Evolutionary conservation across 2,888 invertebrate species (phyloP).

Genomic region (Dicyrtomina minuta): DNA sequence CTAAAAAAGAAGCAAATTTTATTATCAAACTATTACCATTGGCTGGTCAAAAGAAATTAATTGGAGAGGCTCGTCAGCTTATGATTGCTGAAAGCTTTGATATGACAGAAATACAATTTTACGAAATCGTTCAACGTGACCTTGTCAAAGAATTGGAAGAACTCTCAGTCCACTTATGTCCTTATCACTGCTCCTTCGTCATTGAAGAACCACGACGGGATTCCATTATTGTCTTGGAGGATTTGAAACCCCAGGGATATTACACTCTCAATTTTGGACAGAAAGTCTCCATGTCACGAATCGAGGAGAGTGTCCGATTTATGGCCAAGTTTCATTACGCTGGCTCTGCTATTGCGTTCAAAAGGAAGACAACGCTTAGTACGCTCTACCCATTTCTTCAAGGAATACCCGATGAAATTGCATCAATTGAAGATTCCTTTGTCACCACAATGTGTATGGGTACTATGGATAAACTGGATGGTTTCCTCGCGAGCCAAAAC

Average conservation of each 20-base stretch:
- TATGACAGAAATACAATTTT: slow-evolving; percentile 44
- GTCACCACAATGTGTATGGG: not conserved
- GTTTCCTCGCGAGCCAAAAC: slow-evolving; percentile 24
- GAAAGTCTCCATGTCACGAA: slow-evolving; percentile 17
- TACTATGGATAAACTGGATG: slow-evolving; percentile 18
- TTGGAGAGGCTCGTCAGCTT: slow-evolving; percentile 14
- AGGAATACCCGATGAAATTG: not conserved
- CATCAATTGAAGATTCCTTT: not conserved
- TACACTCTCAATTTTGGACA: slow-evolving; percentile 26
- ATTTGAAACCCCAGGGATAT: no score
- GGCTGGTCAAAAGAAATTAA: slow-evolving; percentile 1
- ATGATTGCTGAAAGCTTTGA: slow-evolving; percentile 35
- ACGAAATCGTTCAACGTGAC: slow-evolving; percentile 28
- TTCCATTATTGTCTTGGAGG: no score
- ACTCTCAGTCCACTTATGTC: slow-evolving; percentile 35
- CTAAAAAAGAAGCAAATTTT: slow-evolving; percentile 8
- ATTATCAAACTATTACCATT: slow-evolving; percentile 47
- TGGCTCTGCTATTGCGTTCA: slow-evolving; percentile 29
- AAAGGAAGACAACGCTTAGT: slow-evolving; percentile 22
- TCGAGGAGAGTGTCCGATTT: slow-evolving; percentile 35
- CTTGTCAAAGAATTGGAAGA: slow-evolving; percentile 28
- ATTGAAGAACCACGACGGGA: slow-evolving; percentile 21
- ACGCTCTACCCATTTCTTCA: slow-evolving; percentile 40
- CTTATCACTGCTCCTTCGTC: slow-evolving; percentile 31
- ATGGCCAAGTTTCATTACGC: no score